phyloP scores from a whole-genome alignment of 2,797 vertebrate genomes.

The Stomatorhinus walkeri region DNA sequence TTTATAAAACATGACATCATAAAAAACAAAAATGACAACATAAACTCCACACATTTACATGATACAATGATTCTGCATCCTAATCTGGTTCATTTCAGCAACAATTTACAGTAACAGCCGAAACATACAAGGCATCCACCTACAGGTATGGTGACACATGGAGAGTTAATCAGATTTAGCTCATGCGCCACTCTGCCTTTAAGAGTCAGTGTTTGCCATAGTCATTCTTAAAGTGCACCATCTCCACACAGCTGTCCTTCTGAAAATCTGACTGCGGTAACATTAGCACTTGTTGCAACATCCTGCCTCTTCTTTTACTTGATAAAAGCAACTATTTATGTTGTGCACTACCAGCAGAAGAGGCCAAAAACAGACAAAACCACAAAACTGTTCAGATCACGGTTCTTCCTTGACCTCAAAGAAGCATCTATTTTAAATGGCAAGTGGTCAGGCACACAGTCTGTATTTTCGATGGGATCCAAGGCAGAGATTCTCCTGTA shows the following conservation, averaged over 20 bases:
- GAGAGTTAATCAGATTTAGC: slow-evolving; percentile 58
- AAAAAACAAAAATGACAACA: not conserved
- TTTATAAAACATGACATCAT: slow-evolving; percentile 9
- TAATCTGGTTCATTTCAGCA: slow-evolving; percentile 48
- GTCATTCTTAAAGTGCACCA: not conserved
- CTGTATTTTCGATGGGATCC: slow-evolving; percentile 64
- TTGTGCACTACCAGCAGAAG: not conserved
- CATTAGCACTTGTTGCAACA: not conserved
- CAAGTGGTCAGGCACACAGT: slow-evolving; percentile 42
- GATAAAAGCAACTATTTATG: not conserved
- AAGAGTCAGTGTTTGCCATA: not conserved
- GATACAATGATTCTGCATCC: not conserved
- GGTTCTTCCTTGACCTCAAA: slow-evolving; percentile 25
- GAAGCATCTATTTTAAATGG: slow-evolving; percentile 37
- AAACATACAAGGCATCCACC: slow-evolving; percentile 49
- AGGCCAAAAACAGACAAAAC: not conserved
- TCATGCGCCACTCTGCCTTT: slow-evolving; percentile 49
- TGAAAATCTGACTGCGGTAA: not conserved
- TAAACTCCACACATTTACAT: not conserved
- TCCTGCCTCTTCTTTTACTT: not conserved
- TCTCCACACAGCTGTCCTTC: not conserved
- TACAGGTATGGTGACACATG: slow-evolving; percentile 38
- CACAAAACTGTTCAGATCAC: not conserved
- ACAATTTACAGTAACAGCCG: slow-evolving; percentile 52
- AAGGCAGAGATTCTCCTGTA: slow-evolving; percentile 52